These are phyloP conservation scores for Unio delphinus DNA, from an alignment of 2,888 invertebrate species.

Conservation along the genomic window DNA sequence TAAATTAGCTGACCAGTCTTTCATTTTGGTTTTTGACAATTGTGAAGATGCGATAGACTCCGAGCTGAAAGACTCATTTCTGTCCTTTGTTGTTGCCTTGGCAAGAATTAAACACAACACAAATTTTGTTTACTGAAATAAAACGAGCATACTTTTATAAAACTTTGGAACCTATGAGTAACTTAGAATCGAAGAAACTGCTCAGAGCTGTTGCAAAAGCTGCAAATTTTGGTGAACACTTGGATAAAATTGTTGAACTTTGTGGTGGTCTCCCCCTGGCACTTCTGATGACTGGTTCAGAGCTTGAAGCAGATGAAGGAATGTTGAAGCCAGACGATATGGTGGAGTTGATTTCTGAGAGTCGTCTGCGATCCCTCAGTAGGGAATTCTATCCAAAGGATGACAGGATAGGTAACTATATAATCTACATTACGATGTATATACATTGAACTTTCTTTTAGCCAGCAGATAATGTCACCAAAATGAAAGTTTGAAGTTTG, in stretches of 20 bases:
- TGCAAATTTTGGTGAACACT: constrained; percentile 14
- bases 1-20: constrained; percentile 1
- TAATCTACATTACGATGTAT: too few relatives aligned
- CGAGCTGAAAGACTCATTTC: constrained; percentile 5
- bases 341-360: constrained; percentile 14
- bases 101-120: constrained; percentile 4
- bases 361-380: constrained; percentile 25
- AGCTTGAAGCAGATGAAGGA: constrained; percentile 18
- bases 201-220: constrained; percentile 8
- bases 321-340: constrained; percentile 21
- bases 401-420: constrained; percentile 24
- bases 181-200: constrained; percentile 12
- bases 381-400: constrained; percentile 18
- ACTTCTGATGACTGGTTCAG: constrained; percentile 20
- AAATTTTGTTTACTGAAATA: too few relatives aligned
- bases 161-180: constrained; percentile 5
- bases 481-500: too few relatives aligned
- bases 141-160: neutral
- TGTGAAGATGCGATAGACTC: constrained; percentile 22
- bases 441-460: too few relatives aligned
- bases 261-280: constrained; percentile 30
- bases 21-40: constrained; percentile 25
- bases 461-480: too few relatives aligned
- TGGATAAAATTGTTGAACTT: constrained; percentile 16
- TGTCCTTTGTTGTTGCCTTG: constrained; percentile 3